Evolutionary conservation across 2,888 invertebrate genomes (phyloP), one percentile per base, ranked within the genome.

Genomic region (Liposcelis brunnea): DNA sequence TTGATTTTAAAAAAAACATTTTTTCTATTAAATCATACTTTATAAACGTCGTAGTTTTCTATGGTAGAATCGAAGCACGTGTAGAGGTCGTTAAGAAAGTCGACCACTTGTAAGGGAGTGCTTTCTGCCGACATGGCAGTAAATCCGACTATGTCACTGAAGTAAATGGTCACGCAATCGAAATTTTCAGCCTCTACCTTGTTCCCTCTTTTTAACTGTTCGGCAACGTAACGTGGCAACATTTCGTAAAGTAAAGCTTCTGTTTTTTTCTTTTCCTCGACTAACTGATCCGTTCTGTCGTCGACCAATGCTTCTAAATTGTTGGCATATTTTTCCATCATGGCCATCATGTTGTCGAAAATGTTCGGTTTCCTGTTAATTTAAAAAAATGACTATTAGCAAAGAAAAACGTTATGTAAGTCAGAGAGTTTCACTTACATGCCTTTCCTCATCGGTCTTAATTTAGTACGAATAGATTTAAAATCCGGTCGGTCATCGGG

Each of bases 311-410:
- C 86, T 63, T 95, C 94, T 55, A 95, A 69, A 63, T 94, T 94
- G 57, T 85, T 91, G 10, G 93, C 90, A 59, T 95, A 94, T 59
- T 91, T 90, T 62, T 94, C 94, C 90, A 95, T 90, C 77, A 94
- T 90, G 0, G 85, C 83, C 73, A 94, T 86, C 90, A 95, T 93
- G 59, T 94, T 94, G 63, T 95, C 95, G 56, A 94, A 87, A 55
- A 95, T 93, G 63, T 94, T 94, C 14, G 87, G 80, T 63, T 89
- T 84, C 81, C 87, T 89, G 58, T 14, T 49, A 52, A 47, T 46
- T 43, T 45, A 42, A 48, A 35, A 38, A 18, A 38, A 34, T 18
- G 35, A 49, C 26, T 40, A 33, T 31, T 15, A 16, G 10, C 4
- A 35, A 35, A 35, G 4, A 35, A 35, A 16, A 7, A 35, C 4